Evolutionary conservation across 2,888 invertebrate species (phyloP).

Genomic region (Caenorhabditis macrosperma): DNA sequence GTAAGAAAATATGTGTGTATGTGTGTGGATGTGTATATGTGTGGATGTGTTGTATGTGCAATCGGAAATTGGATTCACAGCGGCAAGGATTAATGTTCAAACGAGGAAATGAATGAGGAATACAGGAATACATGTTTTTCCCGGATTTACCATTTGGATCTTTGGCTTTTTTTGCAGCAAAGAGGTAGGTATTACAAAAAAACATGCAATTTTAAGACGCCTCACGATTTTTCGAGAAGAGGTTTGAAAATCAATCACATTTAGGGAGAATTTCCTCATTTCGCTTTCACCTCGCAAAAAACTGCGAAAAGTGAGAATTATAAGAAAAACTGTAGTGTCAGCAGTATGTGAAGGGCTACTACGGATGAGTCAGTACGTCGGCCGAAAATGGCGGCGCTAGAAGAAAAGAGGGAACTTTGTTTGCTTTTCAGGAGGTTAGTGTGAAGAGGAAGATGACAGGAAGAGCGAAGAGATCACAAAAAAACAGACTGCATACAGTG

Average conservation of each 20-base stretch:
- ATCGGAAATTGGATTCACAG: slow-evolving; percentile 34
- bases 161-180: too few species aligned
- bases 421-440: slow-evolving; percentile 50
- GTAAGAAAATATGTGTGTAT: slow-evolving; percentile 37
- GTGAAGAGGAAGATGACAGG: slow-evolving; percentile 11
- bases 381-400: slow-evolving; percentile 43
- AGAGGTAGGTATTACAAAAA: too few species aligned
- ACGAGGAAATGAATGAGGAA: not conserved
- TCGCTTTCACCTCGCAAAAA: too few species aligned
- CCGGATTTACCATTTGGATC: too few species aligned
- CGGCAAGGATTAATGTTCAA: slow-evolving; percentile 16
- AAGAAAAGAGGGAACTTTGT: slow-evolving; percentile 38
- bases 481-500: slow-evolving; percentile 15
- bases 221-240: too few species aligned
- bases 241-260: too few species aligned
- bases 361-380: slow-evolving; percentile 39
- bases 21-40: slow-evolving; percentile 1
- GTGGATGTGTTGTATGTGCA: slow-evolving; percentile 11
- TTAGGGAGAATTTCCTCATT: too few species aligned
- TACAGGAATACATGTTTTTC: not conserved
- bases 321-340: slow-evolving; percentile 4
- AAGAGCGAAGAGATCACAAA: slow-evolving; percentile 12
- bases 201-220: too few species aligned
- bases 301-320: too few species aligned
- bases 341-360: slow-evolving; percentile 25